These are phyloP conservation scores for Zalophus californianus DNA, from an alignment of 2,797 vertebrate genomes.

Conservation along the genomic window DNA sequence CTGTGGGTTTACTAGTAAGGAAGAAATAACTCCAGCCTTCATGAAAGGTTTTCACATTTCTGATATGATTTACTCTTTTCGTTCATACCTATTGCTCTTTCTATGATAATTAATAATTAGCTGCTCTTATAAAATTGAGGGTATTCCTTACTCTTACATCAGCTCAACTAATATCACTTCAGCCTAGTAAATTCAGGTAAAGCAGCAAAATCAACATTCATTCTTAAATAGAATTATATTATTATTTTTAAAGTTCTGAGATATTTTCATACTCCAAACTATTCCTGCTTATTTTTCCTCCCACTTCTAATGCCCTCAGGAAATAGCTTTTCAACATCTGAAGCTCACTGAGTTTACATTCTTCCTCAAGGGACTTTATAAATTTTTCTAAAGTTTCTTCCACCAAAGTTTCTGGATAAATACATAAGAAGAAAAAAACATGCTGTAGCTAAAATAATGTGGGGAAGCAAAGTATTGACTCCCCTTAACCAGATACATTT, in stretches of 20 bases:
- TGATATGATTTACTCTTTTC: neutral
- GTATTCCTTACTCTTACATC: neutral
- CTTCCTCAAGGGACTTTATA: neutral
- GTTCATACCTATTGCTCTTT: neutral
- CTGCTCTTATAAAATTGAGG: neutral
- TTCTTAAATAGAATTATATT: neutral
- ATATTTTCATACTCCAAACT: neutral
- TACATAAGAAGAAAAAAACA: neutral
- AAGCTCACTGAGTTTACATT: neutral
- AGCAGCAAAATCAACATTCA: neutral
- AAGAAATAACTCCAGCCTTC: neutral
- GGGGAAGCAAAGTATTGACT: neutral
- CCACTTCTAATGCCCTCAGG: neutral
- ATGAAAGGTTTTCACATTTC: neutral
- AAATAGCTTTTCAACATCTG: neutral
- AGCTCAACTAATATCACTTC: neutral
- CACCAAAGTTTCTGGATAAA: neutral
- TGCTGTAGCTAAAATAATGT: neutral
- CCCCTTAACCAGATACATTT: neutral
- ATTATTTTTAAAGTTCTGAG: neutral
- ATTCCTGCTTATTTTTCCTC: neutral
- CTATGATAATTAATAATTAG: neutral
- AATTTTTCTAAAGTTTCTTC: neutral
- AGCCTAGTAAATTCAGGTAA: neutral
- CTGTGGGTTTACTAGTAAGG: neutral